Evolutionary conservation across 1,140 invertebrate species (phyloP), one percentile per base, ranked within the genome.

Genomic region (Chelonus insularis): DNA sequence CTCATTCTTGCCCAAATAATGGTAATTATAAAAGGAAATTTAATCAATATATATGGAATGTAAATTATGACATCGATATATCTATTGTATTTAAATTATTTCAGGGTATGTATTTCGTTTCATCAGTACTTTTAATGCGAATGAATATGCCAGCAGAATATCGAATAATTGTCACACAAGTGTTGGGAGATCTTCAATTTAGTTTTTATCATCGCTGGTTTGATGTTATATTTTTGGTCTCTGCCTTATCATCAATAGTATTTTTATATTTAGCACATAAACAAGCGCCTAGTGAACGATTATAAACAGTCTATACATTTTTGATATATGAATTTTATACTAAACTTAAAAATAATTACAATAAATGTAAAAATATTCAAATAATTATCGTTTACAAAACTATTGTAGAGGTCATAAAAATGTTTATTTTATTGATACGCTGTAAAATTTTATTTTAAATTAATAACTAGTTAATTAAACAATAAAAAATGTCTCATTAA

Each of bases 201-300:
- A 98, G 96, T 77, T 99, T 99, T 84, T 99, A 99, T 78, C 98
- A 99, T 82, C 87, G 98, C 50, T 99, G 98, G 98, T 99, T 99
- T 82, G 98, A 99, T 83, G 96, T 99, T 0, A 99, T 99, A 78
- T 99, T 99, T 80, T 86, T 99, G 50, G 91, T 99, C 23, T 97
- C 95, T 70, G 97, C 97, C 1, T 78, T 99, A 39, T 94, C 94
- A 16, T 98, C 95, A 64, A 97, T 99, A 74, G 88, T 91, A 62
- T 97, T 99, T 71, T 82, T 99, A 20, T 99, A 98, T 83, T 83
- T 98, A 54, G 94, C 94, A 12, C 95, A 96, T 75, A 95, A 95
- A 72, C 90, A 92, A 77, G 88, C 86, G 25, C 84, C 87, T 2
- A 79, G 78, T 39, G 85, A 86, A 64, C 73, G 75, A 59, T 81